Evolutionary conservation across 2,797 vertebrate species (phyloP).

Genomic region (Iguana delicatissima): DNA sequence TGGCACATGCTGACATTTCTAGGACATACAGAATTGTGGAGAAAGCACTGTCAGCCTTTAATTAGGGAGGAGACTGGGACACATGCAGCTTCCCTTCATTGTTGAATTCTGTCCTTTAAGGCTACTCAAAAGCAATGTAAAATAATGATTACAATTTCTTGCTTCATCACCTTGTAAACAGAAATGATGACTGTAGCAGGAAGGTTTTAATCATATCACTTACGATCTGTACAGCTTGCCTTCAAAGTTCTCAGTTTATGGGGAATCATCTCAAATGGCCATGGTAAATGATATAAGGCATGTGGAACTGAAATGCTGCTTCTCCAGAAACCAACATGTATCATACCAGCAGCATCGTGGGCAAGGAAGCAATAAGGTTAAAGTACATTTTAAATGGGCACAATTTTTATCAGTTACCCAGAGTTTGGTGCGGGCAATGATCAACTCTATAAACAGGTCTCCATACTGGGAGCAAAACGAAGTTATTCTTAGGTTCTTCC

Average conservation of each 20-base stretch:
- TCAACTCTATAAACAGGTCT: neutral
- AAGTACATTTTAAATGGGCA: neutral
- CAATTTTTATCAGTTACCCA: neutral
- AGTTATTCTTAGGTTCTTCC: neutral
- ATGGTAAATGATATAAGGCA: neutral
- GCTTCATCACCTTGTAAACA: constrained; percentile 9
- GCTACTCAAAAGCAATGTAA: constrained; percentile 1
- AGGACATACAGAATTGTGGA: constrained; percentile 32
- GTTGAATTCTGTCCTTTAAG: constrained; percentile 15
- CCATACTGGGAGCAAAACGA: neutral
- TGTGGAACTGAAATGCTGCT: neutral
- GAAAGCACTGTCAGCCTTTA: constrained; percentile 11
- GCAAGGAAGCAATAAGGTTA: neutral
- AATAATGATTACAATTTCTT: neutral
- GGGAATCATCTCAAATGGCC: neutral
- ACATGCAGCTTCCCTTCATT: constrained; percentile 13
- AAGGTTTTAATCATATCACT: constrained; percentile 3
- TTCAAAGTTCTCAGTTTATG: neutral
- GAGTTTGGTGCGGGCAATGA: neutral
- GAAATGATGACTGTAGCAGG: constrained; percentile 9
- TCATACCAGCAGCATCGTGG: neutral
- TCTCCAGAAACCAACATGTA: neutral
- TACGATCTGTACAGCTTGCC: neutral
- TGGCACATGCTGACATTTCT: constrained; percentile 37
- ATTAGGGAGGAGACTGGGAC: constrained; percentile 16